Percentiles rank a stretch among this genome's conserved stretches.
Conservation (phyloP, 2,888 invertebrate genomes). For the Calameuta filiformis region DNA sequence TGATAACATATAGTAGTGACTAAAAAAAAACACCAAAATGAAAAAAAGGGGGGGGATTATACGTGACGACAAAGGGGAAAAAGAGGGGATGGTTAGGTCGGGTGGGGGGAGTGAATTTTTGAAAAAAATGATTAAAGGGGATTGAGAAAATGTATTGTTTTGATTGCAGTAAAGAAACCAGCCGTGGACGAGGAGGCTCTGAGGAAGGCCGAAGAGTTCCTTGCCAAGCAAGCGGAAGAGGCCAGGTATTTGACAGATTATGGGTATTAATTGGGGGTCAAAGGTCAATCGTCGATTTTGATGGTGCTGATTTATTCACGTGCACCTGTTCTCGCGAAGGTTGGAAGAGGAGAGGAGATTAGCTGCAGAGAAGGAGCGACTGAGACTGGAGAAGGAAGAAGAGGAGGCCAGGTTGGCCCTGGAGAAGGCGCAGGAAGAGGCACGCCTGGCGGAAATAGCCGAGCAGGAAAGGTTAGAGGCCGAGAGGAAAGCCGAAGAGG, state of each 20-base stretch:
- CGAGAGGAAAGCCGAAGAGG: slow-evolving; percentile 67
- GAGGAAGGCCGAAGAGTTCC: slow-evolving; percentile 46
- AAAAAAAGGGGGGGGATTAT: no score
- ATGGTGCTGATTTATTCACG: no score
- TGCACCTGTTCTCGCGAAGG: slow-evolving; percentile 27
- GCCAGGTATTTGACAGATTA: slow-evolving; percentile 41
- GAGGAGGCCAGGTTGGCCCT: slow-evolving; percentile 54
- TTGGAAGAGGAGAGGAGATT: slow-evolving; percentile 55
- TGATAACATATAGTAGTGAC: no score
- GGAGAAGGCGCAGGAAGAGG: slow-evolving; percentile 63
- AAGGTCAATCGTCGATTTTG: no score
- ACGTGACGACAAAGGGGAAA: slow-evolving; percentile 26
- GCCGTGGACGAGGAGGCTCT: slow-evolving; percentile 48
- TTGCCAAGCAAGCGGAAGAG: slow-evolving; percentile 48
- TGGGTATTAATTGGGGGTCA: no score
- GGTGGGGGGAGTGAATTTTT: no score
- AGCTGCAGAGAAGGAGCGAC: slow-evolving; percentile 25
- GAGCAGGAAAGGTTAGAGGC: slow-evolving; percentile 69
- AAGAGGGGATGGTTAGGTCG: slow-evolving; percentile 20
- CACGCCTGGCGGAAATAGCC: slow-evolving; percentile 67
- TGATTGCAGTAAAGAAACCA: slow-evolving; percentile 47
- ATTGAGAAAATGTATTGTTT: no score
- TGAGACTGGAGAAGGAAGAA: slow-evolving; percentile 47
- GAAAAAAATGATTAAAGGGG: no score
- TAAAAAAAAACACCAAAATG: no score